Evolutionary conservation across 2,888 invertebrate species (phyloP).

Genomic region (Dryobotodes eremita): DNA sequence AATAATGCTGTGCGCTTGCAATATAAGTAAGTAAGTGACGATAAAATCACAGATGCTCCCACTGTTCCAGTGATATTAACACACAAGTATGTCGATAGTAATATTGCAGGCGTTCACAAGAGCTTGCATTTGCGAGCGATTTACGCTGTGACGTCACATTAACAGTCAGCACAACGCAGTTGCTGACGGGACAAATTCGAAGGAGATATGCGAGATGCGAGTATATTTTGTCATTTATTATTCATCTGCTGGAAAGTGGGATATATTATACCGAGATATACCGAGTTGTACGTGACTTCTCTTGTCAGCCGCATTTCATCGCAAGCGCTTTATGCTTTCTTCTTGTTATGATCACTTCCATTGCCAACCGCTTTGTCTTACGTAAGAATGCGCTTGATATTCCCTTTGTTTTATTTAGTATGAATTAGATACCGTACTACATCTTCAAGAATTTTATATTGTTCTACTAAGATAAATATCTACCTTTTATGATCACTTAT

Average conservation of each 20-base stretch:
- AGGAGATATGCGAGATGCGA: conserved; percentile 64
- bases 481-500: conserved; percentile 58
- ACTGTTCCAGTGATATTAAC: conserved; percentile 42
- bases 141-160: conserved; percentile 61
- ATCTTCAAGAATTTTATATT: conserved; percentile 14
- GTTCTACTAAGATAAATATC: conserved; percentile 44
- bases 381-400: conserved; percentile 68
- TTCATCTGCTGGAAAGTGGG: conserved; percentile 86
- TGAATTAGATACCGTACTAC: conserved; percentile 17
- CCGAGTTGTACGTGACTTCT: conserved; percentile 85
- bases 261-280: conserved; percentile 81
- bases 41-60: conserved; percentile 44
- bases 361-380: conserved; percentile 74
- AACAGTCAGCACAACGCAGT: conserved; percentile 73
- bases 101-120: conserved; percentile 54
- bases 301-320: conserved; percentile 78
- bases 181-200: conserved; percentile 66
- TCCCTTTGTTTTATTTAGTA: conserved; percentile 66
- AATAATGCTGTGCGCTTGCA: background rate
- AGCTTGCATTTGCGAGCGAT: conserved; percentile 69
- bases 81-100: conserved; percentile 60
- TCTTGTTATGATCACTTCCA: conserved; percentile 76
- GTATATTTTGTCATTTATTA: conserved; percentile 87
- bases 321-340: conserved; percentile 78
- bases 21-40: background rate